A percentile compares a stretch with the other conserved stretches of the same genome.
Evolutionary conservation across 2,888 invertebrate species (phyloP).

Genomic region (Leucoma salicis): DNA sequence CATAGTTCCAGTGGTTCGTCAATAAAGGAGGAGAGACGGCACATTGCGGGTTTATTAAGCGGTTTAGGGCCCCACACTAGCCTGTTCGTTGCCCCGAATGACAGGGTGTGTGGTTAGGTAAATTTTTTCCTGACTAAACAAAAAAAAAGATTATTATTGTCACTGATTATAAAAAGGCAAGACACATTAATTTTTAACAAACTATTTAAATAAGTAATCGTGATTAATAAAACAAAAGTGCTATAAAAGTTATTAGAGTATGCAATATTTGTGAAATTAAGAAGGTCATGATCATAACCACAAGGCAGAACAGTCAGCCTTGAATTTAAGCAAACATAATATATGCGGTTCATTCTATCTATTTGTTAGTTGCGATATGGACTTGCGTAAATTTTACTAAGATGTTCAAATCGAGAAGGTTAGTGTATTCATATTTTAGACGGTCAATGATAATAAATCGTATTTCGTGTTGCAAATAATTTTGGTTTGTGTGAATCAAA

Average conservation of each 20-base stretch:
- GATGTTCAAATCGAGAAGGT: not conserved
- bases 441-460: not conserved
- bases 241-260: constrained; percentile 18
- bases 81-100: too few relatives aligned
- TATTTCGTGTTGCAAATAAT: not conserved
- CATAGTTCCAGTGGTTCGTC: too few relatives aligned
- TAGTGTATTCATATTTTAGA: not conserved
- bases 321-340: constrained; percentile 22
- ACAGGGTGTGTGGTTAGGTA: too few relatives aligned
- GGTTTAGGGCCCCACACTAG: too few relatives aligned
- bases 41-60: too few relatives aligned
- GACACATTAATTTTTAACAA: too few relatives aligned
- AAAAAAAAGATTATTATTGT: too few relatives aligned
- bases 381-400: constrained; percentile 7
- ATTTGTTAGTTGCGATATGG: constrained; percentile 10
- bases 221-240: not conserved
- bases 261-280: constrained; percentile 24
- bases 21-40: too few relatives aligned
- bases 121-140: too few relatives aligned
- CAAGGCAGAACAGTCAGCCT: constrained; percentile 11
- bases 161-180: too few relatives aligned
- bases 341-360: constrained; percentile 12
- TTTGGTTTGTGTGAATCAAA: not conserved
- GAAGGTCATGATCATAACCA: constrained; percentile 14
- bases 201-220: too few relatives aligned